phyloP scores from a whole-genome alignment of 2,113 vertebrate species.

The Oreochromis niloticus region DNA sequence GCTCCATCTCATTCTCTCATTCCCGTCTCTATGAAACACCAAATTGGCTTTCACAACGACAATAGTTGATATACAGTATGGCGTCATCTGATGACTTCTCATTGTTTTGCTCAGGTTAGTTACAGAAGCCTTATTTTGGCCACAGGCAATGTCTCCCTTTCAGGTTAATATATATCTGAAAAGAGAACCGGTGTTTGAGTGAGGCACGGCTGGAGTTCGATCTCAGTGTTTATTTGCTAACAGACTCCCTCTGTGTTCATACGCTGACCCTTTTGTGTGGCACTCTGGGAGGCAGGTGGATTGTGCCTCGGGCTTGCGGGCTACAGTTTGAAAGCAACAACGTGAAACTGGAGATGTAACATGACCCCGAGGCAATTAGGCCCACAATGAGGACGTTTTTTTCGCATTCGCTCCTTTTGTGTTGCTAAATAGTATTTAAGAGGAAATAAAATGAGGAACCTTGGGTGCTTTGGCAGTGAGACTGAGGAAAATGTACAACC shows the following conservation, averaged over 20 bases:
- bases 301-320: constrained; percentile 58
- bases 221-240: constrained; percentile 70
- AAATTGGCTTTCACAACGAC: constrained; percentile 25
- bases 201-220: constrained; percentile 16
- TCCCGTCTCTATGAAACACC: not conserved
- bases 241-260: constrained; percentile 70
- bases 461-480: constrained; percentile 3
- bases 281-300: constrained; percentile 71
- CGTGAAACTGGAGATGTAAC: constrained; percentile 75
- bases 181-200: constrained; percentile 15
- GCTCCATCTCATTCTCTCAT: constrained; percentile 1
- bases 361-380: constrained; percentile 75
- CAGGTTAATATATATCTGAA: constrained; percentile 39
- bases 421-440: constrained; percentile 66
- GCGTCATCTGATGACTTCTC: constrained; percentile 37
- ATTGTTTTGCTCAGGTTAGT: constrained; percentile 44
- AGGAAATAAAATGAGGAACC: constrained; percentile 53
- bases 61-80: constrained; percentile 29
- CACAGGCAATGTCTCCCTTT: constrained; percentile 6
- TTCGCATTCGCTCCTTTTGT: constrained; percentile 66
- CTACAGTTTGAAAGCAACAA: constrained; percentile 73
- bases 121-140: constrained; percentile 25
- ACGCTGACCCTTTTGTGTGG: constrained; percentile 57
- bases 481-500: not conserved
- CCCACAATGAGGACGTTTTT: constrained; percentile 70